Evolutionary conservation across 2,888 invertebrate species (phyloP).

Genomic region (Agriopis marginaria): DNA sequence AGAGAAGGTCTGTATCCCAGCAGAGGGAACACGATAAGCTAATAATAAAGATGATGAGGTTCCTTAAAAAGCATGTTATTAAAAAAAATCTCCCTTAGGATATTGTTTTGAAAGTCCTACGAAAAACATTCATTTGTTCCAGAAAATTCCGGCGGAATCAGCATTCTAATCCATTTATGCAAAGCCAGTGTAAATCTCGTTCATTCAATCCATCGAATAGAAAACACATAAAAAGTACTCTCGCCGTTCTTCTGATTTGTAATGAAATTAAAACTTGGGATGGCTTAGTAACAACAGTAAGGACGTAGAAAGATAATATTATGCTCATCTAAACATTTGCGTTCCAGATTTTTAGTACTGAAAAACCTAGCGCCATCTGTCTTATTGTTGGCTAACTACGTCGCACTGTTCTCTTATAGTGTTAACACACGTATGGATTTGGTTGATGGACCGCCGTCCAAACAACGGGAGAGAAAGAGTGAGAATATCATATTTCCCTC

Average conservation of each 20-base stretch:
- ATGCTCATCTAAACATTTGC: too few relatives aligned
- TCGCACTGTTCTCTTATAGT: too few relatives aligned
- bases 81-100: conserved; percentile 17
- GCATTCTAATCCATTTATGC: conserved; percentile 61
- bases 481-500: too few relatives aligned
- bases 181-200: conserved; percentile 54
- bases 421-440: too few relatives aligned
- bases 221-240: conserved; percentile 60
- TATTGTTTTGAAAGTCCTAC: conserved; percentile 39
- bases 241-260: conserved; percentile 60
- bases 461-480: too few relatives aligned
- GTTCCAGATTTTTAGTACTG: too few relatives aligned
- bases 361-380: too few relatives aligned
- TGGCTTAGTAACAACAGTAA: conserved; percentile 37
- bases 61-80: neutral
- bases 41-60: too few relatives aligned
- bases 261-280: conserved; percentile 74
- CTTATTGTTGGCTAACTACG: too few relatives aligned
- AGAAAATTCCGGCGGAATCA: conserved; percentile 46
- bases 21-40: too few relatives aligned
- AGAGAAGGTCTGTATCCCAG: too few relatives aligned
- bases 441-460: too few relatives aligned
- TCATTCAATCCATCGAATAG: conserved; percentile 60
- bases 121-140: conserved; percentile 45
- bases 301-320: neutral